Conservation (phyloP, 2,113 vertebrate genomes). For the Lophochroa leadbeateri region DNA sequence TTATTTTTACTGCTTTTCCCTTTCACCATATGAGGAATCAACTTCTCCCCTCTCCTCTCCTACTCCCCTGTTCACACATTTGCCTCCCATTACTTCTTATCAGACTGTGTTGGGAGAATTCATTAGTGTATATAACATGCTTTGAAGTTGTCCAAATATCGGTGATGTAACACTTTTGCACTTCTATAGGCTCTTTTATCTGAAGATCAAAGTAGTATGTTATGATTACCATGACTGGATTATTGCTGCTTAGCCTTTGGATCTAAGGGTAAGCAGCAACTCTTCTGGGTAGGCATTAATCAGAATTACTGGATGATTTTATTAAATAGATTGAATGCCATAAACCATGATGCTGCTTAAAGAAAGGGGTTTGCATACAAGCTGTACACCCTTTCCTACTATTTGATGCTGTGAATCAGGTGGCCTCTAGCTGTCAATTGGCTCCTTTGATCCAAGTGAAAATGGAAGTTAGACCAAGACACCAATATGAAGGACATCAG, state of each 20-base stretch:
- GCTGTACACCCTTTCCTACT: background rate
- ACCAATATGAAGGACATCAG: background rate
- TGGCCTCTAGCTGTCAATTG: background rate
- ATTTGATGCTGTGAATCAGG: background rate
- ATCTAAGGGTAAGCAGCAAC: slow-evolving; percentile 52
- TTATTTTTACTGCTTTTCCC: background rate
- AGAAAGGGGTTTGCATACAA: accelerated
- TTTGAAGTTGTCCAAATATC: slow-evolving; percentile 61
- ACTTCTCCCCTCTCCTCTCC: background rate
- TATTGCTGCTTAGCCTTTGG: slow-evolving; percentile 60
- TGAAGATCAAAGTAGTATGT: slow-evolving; percentile 59
- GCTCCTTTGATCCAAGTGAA: background rate
- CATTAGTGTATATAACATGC: slow-evolving; percentile 42
- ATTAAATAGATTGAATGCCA: background rate
- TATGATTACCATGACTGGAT: slow-evolving; percentile 44
- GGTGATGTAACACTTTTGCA: slow-evolving; percentile 55
- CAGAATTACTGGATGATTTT: slow-evolving; percentile 30
- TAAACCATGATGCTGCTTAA: background rate
- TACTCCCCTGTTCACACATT: background rate
- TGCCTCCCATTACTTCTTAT: background rate
- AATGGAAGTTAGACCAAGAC: background rate
- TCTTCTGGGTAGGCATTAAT: slow-evolving; percentile 32
- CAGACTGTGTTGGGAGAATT: slow-evolving; percentile 24
- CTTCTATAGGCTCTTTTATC: slow-evolving; percentile 63
- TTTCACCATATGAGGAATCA: background rate